A percentile compares a stretch with the other conserved stretches of the same genome.
phyloP scores from a whole-genome alignment of 2,888 invertebrate genomes.

The Taenaris catops region DNA sequence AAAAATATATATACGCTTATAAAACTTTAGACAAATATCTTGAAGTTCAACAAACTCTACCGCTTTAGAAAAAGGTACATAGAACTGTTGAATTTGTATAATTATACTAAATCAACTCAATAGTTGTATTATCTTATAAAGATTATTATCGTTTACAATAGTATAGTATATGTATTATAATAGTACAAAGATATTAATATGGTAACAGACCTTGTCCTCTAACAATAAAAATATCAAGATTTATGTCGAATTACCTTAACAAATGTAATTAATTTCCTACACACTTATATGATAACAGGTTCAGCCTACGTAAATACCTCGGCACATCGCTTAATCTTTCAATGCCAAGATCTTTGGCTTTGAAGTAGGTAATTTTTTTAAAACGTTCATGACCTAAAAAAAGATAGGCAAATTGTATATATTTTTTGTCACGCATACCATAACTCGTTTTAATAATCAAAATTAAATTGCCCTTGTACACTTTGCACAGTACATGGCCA shows the following conservation, averaged over 20 bases:
- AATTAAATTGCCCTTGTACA: constrained; percentile 12
- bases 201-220: too few relatives aligned
- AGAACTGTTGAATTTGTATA: too few relatives aligned
- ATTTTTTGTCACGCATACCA: constrained; percentile 8
- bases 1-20: too few relatives aligned
- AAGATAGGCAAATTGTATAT: constrained; percentile 11
- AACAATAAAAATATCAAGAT: constrained; percentile 4
- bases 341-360: constrained; percentile 25
- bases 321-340: constrained; percentile 19
- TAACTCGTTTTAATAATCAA: constrained; percentile 8
- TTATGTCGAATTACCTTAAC: constrained; percentile 1
- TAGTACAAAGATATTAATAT: too few relatives aligned
- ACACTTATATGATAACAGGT: constrained; percentile 15
- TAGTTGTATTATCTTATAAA: too few relatives aligned
- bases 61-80: too few relatives aligned
- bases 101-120: too few relatives aligned
- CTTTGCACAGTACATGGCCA: constrained; percentile 3
- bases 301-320: constrained; percentile 22
- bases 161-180: too few relatives aligned
- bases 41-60: too few relatives aligned
- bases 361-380: constrained; percentile 14
- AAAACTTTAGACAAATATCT: too few relatives aligned
- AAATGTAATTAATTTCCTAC: constrained; percentile 18
- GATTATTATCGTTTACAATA: too few relatives aligned
- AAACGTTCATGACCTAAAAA: constrained; percentile 20